Evolutionary conservation across 1,140 invertebrate genomes (phyloP).

Genomic region (Colletes latitarsis): DNA sequence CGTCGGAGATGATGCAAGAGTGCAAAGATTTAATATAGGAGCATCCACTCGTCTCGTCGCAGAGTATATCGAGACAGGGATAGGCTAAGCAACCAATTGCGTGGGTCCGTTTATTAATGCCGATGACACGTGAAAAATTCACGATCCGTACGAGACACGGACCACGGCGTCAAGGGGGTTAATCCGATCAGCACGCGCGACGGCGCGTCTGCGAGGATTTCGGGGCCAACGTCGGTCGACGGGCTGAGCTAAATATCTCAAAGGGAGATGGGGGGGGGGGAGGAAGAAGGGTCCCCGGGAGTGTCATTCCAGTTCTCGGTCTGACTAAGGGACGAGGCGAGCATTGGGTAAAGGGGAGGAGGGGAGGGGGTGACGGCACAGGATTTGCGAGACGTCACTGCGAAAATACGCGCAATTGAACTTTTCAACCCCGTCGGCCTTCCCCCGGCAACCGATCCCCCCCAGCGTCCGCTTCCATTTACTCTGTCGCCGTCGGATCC

Average conservation of each 20-base stretch:
- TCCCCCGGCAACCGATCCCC: constrained; percentile 48
- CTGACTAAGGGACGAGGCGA: constrained; percentile 26
- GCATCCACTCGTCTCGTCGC: too few relatives aligned
- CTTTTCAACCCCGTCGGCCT: constrained; percentile 77
- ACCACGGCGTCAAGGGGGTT: neutral
- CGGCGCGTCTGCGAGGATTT: constrained; percentile 22
- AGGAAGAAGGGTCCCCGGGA: constrained; percentile 11
- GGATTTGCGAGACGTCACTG: constrained; percentile 79
- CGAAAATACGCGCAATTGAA: constrained; percentile 81
- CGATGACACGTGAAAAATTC: neutral
- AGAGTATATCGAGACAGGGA: too few relatives aligned
- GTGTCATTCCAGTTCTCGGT: constrained; percentile 69
- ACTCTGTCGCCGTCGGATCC: constrained; percentile 62
- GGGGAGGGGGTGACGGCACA: constrained; percentile 37
- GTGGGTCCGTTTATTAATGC: too few relatives aligned
- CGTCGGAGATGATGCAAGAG: too few relatives aligned
- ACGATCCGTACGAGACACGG: too few relatives aligned
- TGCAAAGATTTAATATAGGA: too few relatives aligned
- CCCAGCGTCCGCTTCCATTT: constrained; percentile 55
- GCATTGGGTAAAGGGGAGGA: neutral
- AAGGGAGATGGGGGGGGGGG: neutral
- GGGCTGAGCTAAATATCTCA: constrained; percentile 71
- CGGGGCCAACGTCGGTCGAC: constrained; percentile 4
- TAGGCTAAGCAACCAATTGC: too few relatives aligned
- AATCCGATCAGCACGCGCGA: constrained; percentile 31